Evolutionary conservation across 2,113 vertebrate genomes (phyloP), one percentile per base, ranked within the genome.

Genomic region (Podiceps cristatus): DNA sequence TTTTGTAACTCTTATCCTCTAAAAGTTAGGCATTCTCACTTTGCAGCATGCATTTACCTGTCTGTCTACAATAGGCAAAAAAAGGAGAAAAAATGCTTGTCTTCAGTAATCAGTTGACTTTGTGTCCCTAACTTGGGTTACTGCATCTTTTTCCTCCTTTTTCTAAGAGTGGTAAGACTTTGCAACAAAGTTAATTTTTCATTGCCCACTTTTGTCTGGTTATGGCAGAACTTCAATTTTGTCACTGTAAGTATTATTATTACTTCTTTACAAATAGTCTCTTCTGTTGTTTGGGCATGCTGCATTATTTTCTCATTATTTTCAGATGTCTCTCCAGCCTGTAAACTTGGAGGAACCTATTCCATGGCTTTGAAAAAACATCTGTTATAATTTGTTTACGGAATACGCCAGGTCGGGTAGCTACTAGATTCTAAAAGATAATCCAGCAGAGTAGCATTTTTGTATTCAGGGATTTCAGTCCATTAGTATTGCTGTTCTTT

Each of bases 31-130:
- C 29, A 60, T 79, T 81, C 72, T 58, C 24, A 52, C 53, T 90
- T 60, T 86, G 17, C 9, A 40, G 24, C 3, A 3, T 37, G 7
- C 1, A 9, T 83, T 77, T 83, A 50, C 40, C 19, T 35, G 1
- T 52, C 44, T 72, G 42, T 18, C 33, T 40, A 27, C 68, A 72
- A n/a, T 0, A 59, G 6, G 16, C 2, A 0, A 14, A 72, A 72
- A 73, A 81, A 15, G 2, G 9, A 28, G 6, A 37, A 68, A 88
- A 50, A 24, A 13, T 0, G 5, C 13, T 23, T 1, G 0, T 8
- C 11, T 85, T 58, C 27, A 33, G 19, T 42, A 44, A 37, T 31
- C 35, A 68, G 22, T 24, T 87, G 42, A 68, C 40, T 4, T 19
- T 66, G 5, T 31, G 28, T 79, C 45, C 28, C 77, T 49, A 87